A percentile compares a stretch with the other conserved stretches of the same genome.
phyloP scores from a whole-genome alignment of 2,888 invertebrate genomes.

The Patella depressa region DNA sequence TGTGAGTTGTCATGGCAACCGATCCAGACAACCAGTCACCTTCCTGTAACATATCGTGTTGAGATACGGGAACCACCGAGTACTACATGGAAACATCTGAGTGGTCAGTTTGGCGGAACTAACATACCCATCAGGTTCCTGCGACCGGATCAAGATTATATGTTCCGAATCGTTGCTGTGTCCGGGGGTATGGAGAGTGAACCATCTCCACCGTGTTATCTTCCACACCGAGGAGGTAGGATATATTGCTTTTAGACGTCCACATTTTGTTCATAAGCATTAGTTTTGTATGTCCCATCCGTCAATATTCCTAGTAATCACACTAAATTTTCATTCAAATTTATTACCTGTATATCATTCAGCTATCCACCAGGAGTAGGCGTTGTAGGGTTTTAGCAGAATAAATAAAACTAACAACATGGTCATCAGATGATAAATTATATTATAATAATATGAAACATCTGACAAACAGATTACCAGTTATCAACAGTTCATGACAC shows the following conservation, averaged over 20 bases:
- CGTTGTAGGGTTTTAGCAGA: too few species aligned
- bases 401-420: too few species aligned
- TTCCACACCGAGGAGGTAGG: slow-evolving; percentile 60
- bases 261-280: too few species aligned
- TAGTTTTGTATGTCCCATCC: too few species aligned
- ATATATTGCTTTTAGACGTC: not conserved
- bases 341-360: too few species aligned
- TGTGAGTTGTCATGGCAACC: slow-evolving; percentile 96
- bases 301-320: too few species aligned
- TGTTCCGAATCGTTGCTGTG: slow-evolving; percentile 94
- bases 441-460: too few species aligned
- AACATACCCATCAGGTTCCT: slow-evolving; percentile 52
- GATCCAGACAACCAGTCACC: slow-evolving; percentile 78
- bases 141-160: slow-evolving; percentile 82
- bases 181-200: slow-evolving; percentile 96
- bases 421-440: too few species aligned
- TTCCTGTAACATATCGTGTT: slow-evolving; percentile 91
- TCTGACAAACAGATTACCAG: too few species aligned
- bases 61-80: slow-evolving; percentile 80
- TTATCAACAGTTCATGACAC: too few species aligned
- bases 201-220: slow-evolving; percentile 81
- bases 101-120: slow-evolving; percentile 48
- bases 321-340: too few species aligned
- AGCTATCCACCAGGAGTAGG: too few species aligned
- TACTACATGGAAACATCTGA: slow-evolving; percentile 61